Base-by-base conservation (phyloP, 2,888 invertebrate species). In the Hybos culiciformis region DNA sequence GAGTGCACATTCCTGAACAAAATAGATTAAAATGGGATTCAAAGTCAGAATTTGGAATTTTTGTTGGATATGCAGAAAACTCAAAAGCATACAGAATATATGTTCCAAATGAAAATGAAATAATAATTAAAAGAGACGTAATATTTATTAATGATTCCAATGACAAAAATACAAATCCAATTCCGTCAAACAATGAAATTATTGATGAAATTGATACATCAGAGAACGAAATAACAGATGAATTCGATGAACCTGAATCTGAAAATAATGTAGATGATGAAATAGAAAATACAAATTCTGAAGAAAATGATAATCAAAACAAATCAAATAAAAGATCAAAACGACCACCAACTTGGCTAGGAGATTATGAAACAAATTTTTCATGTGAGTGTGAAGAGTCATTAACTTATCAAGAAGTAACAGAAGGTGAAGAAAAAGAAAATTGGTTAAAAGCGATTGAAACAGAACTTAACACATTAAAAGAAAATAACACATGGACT, bases 1-100 rank as follows among this genome's bases (percentile, higher is more conserved):
- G 15, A 6, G 42, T 42, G 18, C 42, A 42, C 18, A 14, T 42
- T 21, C 42, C 42, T 21, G 32, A 42, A 3, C 31, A 38, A 9
- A 15, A 14, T 20, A 37, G 38, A 4, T 7, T 11, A 32, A 42
- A 42, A 42, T 29, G 26, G 29, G 42, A 42, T 21, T 18, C 31
- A 8, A 42, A 42, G 4, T 23, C 38, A 24, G 26, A 37, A 31
- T 26, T 20, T 12, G 26, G 23, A 23, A 23, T 23, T 5, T 23
- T 23, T 23, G 23, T 23, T 7, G 23, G 23, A 5, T 31, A 31
- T 14, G 31, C n/a, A 31, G 31, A 31, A 18, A 4, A 37, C 21
- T 18, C 19, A 19, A 37, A 37, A 37, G 37, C 18, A 20, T 37
- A 37, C 11, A 37, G 19, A 37, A 19, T 37, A 20, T 20, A 31